These are phyloP conservation scores for Melinaea menophilus DNA, from an alignment of 2,888 invertebrate genomes.

Conservation along the genomic window DNA sequence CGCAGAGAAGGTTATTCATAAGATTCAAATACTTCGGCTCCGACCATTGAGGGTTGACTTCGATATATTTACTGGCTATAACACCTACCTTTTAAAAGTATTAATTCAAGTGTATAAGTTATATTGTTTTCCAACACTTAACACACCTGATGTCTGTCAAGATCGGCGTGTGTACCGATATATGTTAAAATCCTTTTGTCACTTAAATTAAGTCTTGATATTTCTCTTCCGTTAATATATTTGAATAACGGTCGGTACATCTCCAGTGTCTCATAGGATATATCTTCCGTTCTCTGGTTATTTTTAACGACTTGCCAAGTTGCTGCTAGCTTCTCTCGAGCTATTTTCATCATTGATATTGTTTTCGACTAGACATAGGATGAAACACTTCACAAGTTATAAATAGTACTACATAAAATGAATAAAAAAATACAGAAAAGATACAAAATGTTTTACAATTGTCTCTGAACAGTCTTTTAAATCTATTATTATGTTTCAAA, in stretches of 20 bases:
- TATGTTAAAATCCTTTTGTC: constrained; percentile 55
- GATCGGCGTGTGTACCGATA: constrained; percentile 62
- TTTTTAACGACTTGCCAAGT: constrained; percentile 60
- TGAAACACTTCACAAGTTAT: neutral
- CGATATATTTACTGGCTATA: constrained; percentile 57
- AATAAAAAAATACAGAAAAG: too few relatives aligned
- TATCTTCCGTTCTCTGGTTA: constrained; percentile 25
- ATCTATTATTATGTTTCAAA: neutral
- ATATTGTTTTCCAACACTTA: too few relatives aligned
- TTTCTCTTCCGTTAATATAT: constrained; percentile 59
- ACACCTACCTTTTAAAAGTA: constrained; percentile 55
- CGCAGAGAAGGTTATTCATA: constrained; percentile 70
- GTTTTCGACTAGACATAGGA: constrained; percentile 50
- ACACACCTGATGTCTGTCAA: constrained; percentile 61
- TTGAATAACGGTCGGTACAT: constrained; percentile 63
- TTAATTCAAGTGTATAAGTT: too few relatives aligned
- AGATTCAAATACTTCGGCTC: constrained; percentile 54
- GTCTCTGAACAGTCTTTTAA: neutral
- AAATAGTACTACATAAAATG: neutral
- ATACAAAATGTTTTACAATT: too few relatives aligned
- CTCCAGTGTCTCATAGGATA: constrained; percentile 51
- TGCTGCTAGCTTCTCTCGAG: constrained; percentile 55
- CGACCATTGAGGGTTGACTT: constrained; percentile 50
- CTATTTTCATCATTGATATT: constrained; percentile 66
- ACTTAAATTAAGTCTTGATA: constrained; percentile 55